phyloP scores from a whole-genome alignment of 64 coral and sea anemone species.

The Dendronephthya gigantea region DNA sequence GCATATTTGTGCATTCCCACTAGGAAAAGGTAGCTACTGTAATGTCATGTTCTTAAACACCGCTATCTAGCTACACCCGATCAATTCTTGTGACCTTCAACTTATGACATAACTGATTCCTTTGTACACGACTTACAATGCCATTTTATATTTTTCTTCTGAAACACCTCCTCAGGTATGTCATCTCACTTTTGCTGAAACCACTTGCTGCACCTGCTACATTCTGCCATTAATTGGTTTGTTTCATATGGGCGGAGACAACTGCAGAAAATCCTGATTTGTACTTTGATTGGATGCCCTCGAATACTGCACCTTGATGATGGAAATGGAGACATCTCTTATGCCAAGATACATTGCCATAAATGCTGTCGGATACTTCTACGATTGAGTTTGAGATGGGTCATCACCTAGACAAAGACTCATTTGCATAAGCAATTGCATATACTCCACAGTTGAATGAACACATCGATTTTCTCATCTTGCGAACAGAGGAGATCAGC shows the following conservation, averaged over 20 bases:
- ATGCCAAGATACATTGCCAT: neutral
- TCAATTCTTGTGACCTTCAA: no score
- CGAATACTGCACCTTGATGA: neutral
- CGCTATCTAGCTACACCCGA: no score
- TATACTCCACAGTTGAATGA: slow-evolving; percentile 12
- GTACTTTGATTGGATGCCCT: neutral
- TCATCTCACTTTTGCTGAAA: neutral
- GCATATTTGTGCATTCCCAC: no score
- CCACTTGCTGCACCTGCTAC: neutral
- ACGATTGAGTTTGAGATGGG: neutral
- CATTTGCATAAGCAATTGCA: neutral
- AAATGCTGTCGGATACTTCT: neutral
- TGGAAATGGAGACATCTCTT: neutral
- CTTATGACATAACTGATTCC: neutral
- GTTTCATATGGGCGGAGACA: neutral
- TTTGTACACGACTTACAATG: neutral
- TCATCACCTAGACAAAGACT: neutral
- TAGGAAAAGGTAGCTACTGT: no score
- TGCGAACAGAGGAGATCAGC: neutral
- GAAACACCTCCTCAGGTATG: neutral
- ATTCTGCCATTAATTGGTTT: slow-evolving; percentile 8
- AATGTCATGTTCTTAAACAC: no score
- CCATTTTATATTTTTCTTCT: neutral
- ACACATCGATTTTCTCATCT: neutral
- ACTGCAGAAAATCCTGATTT: neutral